Base-by-base conservation (phyloP, 2,888 invertebrate genomes). In the Caenorhabditis sp. region DNA sequence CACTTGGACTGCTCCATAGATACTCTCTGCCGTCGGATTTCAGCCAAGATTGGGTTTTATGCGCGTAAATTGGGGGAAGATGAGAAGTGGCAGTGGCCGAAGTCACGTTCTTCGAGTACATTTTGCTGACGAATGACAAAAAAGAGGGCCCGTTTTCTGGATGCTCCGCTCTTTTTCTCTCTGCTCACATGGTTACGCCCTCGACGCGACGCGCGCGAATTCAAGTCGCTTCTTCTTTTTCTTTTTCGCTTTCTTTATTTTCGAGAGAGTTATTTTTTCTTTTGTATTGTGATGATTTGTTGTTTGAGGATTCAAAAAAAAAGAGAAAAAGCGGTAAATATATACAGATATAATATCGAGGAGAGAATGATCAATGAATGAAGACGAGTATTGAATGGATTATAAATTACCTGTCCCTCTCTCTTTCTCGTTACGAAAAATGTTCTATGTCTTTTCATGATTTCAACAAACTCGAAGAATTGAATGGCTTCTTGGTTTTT, bases 1-100 rank as follows among this genome's bases (percentile, higher is more conserved):
- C 68, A 81, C 81, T 70, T 56, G 81, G 81, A 69, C 76, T 76
- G 65, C 82, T 82, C 82, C 82, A 82, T n/a, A 82, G 24, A 44
- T 74, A 82, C 60, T 82, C 74, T 60, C 82, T 44, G 20, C 82
- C 78, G 56, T 78, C 72, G 20, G 69, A 55, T 65, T 76, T 81
- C 20, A 82, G 53, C 82, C 82, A 82, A 2, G 77, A 78, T 0
- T 68, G 58, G 1, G 78, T 82, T 50, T 79, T 82, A 22, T 77
- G 69, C 5, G 65, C 56, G 51, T 71, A 70, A 26, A 83, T 79
- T 15, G 83, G 83, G 13, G 83, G 83, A 8, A 79, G 58, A 37
- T 82, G 71, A 35, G 71, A 51, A 40, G 68, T 68, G n/a, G n/a
- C n/a, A 58, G 74, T 20, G 40, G 58, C 37, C 13, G 72, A 55